A percentile compares a stretch with the other conserved stretches of the same genome.
phyloP scores from a whole-genome alignment of 2,797 vertebrate species.

The Coranthus polyacanthus region DNA sequence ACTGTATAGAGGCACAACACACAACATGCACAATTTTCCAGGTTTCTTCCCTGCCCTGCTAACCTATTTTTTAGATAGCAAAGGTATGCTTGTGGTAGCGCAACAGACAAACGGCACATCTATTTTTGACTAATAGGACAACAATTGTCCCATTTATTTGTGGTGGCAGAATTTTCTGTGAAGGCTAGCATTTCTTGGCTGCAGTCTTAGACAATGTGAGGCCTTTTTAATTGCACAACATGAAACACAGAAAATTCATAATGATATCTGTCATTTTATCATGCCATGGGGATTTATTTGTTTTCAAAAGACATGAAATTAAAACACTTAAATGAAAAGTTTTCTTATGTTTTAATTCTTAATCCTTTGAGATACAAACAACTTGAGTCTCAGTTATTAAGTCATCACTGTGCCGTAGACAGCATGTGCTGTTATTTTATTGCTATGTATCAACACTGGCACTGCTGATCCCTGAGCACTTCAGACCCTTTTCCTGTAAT shows the following conservation, averaged over 20 bases:
- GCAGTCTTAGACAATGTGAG: constrained; percentile 55
- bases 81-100: constrained; percentile 76
- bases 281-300: neutral
- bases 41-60: constrained; percentile 91
- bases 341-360: constrained; percentile 15
- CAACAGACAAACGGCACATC: constrained; percentile 78
- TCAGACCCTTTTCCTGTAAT: constrained; percentile 81
- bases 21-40: constrained; percentile 77
- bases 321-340: constrained; percentile 7
- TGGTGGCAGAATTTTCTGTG: constrained; percentile 76
- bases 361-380: constrained; percentile 35
- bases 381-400: constrained; percentile 36
- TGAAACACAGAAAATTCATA: constrained; percentile 4
- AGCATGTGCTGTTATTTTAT: constrained; percentile 53
- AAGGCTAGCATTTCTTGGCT: constrained; percentile 67
- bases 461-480: constrained; percentile 69
- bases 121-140: constrained; percentile 81
- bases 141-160: constrained; percentile 81
- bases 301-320: neutral
- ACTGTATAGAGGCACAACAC: constrained; percentile 42
- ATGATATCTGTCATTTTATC: constrained; percentile 10
- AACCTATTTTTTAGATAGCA: constrained; percentile 91
- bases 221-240: constrained; percentile 38
- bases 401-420: constrained; percentile 27
- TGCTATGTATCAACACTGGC: constrained; percentile 65